phyloP scores from a whole-genome alignment of 2,113 vertebrate species.

The Python bivittatus region DNA sequence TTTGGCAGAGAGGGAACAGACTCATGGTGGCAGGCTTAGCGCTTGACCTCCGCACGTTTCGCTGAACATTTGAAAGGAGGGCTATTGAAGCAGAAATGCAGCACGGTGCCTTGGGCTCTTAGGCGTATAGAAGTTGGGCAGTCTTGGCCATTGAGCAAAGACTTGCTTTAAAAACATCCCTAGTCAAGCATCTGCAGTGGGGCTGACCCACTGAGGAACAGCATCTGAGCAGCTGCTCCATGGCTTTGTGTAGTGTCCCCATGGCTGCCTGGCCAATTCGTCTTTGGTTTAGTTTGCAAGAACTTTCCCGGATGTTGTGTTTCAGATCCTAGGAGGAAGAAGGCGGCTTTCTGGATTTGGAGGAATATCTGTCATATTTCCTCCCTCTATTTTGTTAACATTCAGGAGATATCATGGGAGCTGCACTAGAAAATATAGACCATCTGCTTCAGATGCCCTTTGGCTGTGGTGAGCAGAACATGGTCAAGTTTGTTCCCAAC shows the following conservation, averaged over 20 bases:
- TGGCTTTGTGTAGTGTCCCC: neutral
- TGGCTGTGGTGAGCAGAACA: slow-evolving; percentile 87
- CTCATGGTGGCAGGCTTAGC: neutral
- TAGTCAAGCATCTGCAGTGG: neutral
- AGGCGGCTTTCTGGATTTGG: neutral
- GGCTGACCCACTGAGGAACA: neutral
- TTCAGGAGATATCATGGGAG: slow-evolving; percentile 85
- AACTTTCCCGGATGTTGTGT: neutral
- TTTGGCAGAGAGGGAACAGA: neutral
- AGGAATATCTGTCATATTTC: neutral
- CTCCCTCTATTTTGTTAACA: slow-evolving; percentile 12
- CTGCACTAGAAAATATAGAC: slow-evolving; percentile 79
- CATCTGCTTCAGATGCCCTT: slow-evolving; percentile 76
- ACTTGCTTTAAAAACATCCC: neutral
- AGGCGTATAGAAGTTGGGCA: neutral
- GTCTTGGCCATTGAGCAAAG: neutral
- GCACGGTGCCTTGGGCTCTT: neutral
- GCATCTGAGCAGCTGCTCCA: neutral
- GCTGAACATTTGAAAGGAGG: too few relatives aligned
- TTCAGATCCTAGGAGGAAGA: neutral
- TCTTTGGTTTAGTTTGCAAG: neutral
- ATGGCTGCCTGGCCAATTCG: neutral
- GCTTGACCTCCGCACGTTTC: too few relatives aligned
- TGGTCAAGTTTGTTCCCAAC: slow-evolving; percentile 84
- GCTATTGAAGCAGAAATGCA: too few relatives aligned